phyloP scores from a whole-genome alignment of 2,888 invertebrate species.

The Automeris io region DNA sequence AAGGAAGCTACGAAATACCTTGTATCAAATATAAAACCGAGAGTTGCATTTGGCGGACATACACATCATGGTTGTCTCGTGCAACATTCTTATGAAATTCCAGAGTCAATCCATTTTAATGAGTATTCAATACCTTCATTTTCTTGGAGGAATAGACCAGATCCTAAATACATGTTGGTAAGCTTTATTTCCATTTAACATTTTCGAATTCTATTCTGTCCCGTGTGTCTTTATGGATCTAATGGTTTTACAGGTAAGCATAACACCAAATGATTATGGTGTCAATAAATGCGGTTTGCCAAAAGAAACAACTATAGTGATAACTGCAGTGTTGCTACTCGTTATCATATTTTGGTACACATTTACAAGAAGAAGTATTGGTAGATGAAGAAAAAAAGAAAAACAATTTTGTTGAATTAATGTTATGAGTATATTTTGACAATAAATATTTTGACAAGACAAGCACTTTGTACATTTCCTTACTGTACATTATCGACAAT shows the following conservation, averaged over 20 bases:
- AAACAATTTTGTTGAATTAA: slow-evolving; percentile 31
- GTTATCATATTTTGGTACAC: slow-evolving; percentile 25
- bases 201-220: too few species aligned
- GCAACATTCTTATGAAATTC: slow-evolving; percentile 49
- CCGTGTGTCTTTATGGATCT: background rate
- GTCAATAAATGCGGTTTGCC: slow-evolving; percentile 56
- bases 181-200: too few species aligned
- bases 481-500: slow-evolving; percentile 33
- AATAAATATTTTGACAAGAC: slow-evolving; percentile 76
- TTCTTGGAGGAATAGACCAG: slow-evolving; percentile 95
- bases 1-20: slow-evolving; percentile 85
- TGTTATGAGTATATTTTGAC: slow-evolving; percentile 61
- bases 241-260: slow-evolving; percentile 40
- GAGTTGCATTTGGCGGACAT: slow-evolving; percentile 91
- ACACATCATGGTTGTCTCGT: slow-evolving; percentile 93
- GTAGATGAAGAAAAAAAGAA: slow-evolving; percentile 26
- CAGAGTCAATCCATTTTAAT: slow-evolving; percentile 60
- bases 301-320: slow-evolving; percentile 42
- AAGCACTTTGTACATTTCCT: slow-evolving; percentile 68
- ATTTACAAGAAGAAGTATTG: slow-evolving; percentile 23
- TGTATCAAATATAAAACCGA: slow-evolving; percentile 79
- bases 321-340: slow-evolving; percentile 39
- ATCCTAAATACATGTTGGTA: slow-evolving; percentile 94
- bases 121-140: slow-evolving; percentile 95
- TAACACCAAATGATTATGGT: slow-evolving; percentile 41